Percentiles rank a stretch among this genome's conserved stretches.
Evolutionary conservation across 2,797 vertebrate species (phyloP).

Genomic region (Syndactyla subalaris): DNA sequence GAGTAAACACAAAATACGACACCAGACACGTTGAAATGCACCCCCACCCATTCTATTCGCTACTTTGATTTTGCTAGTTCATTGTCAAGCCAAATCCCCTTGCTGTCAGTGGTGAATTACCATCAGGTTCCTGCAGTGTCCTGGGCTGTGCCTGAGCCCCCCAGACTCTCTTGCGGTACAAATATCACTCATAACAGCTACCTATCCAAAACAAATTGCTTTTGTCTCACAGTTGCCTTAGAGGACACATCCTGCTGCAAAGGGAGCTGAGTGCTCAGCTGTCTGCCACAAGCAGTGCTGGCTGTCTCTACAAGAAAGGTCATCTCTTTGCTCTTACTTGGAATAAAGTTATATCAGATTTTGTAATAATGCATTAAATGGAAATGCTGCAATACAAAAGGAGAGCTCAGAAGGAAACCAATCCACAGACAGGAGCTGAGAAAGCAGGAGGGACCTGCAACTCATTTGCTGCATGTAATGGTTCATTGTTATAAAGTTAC

Average conservation of each 20-base stretch:
- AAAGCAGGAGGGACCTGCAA: neutral
- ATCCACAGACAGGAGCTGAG: neutral
- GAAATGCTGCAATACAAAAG: neutral
- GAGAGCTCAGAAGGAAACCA: neutral
- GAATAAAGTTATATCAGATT: neutral
- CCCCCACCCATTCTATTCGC: neutral
- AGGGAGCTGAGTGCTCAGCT: neutral
- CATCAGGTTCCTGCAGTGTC: neutral
- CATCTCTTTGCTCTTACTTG: neutral
- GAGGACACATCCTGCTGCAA: neutral
- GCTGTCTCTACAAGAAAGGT: neutral
- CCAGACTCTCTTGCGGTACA: neutral
- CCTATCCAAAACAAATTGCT: neutral
- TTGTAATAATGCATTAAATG: neutral
- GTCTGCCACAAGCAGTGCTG: neutral
- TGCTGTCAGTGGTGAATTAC: neutral
- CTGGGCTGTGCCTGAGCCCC: neutral
- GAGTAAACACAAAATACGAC: neutral
- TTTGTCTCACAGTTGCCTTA: neutral
- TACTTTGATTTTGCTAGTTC: neutral
- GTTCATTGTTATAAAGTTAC: neutral
- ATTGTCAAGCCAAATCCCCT: neutral
- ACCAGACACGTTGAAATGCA: fast-evolving
- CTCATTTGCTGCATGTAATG: neutral
- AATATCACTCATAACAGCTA: neutral